Evolutionary conservation across 2,888 invertebrate genomes (phyloP).

Genomic region (Amiota mariae): DNA sequence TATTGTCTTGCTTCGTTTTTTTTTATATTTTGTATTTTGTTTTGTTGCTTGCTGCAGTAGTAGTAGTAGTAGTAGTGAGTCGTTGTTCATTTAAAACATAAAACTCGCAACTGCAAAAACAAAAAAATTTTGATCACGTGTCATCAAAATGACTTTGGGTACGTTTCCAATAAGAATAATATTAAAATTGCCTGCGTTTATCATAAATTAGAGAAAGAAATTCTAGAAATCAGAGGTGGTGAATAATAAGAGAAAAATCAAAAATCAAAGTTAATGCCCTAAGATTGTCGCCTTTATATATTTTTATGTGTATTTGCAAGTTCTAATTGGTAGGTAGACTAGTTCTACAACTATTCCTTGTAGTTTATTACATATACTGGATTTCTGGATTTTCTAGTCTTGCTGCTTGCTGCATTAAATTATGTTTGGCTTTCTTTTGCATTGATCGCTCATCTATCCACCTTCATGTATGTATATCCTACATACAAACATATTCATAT

Average conservation of each 20-base stretch:
- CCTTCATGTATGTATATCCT: too few relatives aligned
- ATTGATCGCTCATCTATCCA: too few relatives aligned
- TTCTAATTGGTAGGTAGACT: not conserved
- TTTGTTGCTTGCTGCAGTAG: not conserved
- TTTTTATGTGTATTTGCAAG: not conserved
- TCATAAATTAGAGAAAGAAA: not conserved
- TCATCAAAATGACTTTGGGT: not conserved
- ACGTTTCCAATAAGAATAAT: not conserved
- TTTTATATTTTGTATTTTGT: conserved; percentile 16
- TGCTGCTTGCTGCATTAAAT: not conserved
- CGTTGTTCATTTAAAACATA: not conserved
- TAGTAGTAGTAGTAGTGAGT: too few relatives aligned
- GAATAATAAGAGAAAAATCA: too few relatives aligned
- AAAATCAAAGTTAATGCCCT: too few relatives aligned
- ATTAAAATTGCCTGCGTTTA: not conserved
- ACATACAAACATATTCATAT: too few relatives aligned
- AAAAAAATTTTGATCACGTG: conserved; percentile 22
- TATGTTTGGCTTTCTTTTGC: too few relatives aligned
- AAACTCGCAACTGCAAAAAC: not conserved
- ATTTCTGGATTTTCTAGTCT: conserved; percentile 2
- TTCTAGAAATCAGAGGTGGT: too few relatives aligned
- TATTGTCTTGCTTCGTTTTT: conserved; percentile 5
- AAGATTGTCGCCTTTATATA: too few relatives aligned
- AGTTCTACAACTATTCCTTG: conserved; percentile 9
- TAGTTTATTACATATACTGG: not conserved